phyloP scores from a whole-genome alignment of 2,888 invertebrate species.

The Cerceris rybyensis region DNA sequence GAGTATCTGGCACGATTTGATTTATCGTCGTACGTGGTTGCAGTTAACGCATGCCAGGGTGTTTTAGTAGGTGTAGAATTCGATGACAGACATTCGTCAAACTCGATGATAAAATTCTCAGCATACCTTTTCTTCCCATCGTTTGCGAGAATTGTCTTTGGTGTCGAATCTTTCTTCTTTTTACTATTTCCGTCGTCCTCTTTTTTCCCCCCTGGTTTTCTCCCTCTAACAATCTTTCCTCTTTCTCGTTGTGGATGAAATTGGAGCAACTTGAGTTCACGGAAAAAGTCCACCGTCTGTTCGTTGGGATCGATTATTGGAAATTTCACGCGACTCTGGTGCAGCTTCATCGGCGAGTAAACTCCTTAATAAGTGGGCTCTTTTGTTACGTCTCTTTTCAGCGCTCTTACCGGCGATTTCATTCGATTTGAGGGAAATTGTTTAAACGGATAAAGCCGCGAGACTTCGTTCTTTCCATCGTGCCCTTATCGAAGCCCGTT shows the following conservation, averaged over 20 bases:
- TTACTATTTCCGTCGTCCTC: background rate
- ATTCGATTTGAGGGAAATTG: background rate
- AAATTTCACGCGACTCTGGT: background rate
- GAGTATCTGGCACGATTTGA: conserved; percentile 42
- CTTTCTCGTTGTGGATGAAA: no score
- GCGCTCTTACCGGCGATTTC: background rate
- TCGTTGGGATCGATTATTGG: background rate
- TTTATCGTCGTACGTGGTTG: conserved; percentile 39
- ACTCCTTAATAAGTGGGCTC: conserved; percentile 5
- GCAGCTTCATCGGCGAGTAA: background rate
- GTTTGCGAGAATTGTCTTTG: no score
- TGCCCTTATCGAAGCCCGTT: no score
- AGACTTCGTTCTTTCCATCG: no score
- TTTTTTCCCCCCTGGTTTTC: background rate
- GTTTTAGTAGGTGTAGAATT: conserved; percentile 41
- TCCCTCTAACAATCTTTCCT: no score
- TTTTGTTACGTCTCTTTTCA: background rate
- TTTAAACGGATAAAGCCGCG: background rate
- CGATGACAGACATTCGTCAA: conserved; percentile 23
- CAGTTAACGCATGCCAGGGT: conserved; percentile 21
- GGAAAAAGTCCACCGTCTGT: background rate
- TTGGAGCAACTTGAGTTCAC: no score
- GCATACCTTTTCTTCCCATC: no score
- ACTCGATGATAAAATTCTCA: background rate
- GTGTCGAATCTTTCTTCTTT: no score